These are phyloP conservation scores for Erynnis tages DNA, from an alignment of 2,888 invertebrate species.

Conservation along the genomic window DNA sequence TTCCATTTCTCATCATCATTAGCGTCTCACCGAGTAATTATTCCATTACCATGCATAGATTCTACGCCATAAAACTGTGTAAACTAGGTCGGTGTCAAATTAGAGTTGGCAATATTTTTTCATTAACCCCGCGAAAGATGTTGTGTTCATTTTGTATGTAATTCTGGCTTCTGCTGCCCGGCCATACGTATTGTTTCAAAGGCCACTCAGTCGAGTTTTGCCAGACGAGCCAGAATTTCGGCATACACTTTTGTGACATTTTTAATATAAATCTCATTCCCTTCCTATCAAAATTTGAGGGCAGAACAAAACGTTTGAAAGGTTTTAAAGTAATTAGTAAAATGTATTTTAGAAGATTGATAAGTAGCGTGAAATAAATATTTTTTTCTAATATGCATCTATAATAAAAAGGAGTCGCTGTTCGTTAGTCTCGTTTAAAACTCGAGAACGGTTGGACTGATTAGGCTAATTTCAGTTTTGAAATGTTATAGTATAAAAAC, in stretches of 20 bases:
- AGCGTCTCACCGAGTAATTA: slow-evolving; percentile 6
- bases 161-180: slow-evolving; percentile 7
- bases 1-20: neutral
- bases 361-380: too few relatives aligned
- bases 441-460: too few relatives aligned
- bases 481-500: too few relatives aligned
- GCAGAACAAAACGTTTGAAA: too few relatives aligned
- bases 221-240: slow-evolving; percentile 4
- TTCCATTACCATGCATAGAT: slow-evolving; percentile 8
- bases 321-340: too few relatives aligned
- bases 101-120: slow-evolving; percentile 16
- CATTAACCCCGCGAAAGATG: slow-evolving; percentile 5
- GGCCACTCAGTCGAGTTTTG: slow-evolving; percentile 8
- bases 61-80: neutral
- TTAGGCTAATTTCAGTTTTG: too few relatives aligned
- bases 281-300: neutral
- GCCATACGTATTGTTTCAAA: slow-evolving; percentile 17
- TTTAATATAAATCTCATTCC: slow-evolving; percentile 6
- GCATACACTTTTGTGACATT: slow-evolving; percentile 5
- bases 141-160: slow-evolving; percentile 14
- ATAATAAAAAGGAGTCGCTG: too few relatives aligned
- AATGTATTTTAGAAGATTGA: too few relatives aligned
- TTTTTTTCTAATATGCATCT: too few relatives aligned
- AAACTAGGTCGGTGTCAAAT: slow-evolving; percentile 4
- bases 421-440: too few relatives aligned